phyloP scores from a whole-genome alignment of 2,113 vertebrate species.

The Monopterus albus region DNA sequence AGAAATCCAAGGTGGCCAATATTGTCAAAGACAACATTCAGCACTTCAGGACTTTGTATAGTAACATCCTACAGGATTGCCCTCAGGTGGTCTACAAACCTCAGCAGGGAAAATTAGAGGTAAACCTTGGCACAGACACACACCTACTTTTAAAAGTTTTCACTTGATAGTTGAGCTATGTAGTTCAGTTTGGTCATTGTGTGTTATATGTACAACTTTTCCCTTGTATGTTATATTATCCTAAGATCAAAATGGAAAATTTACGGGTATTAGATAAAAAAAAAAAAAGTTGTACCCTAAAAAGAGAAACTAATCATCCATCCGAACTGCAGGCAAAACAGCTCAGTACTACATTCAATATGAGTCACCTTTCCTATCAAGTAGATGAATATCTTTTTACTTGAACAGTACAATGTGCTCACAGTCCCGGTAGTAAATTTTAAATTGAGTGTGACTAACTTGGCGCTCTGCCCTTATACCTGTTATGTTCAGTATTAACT shows the following conservation, averaged over 20 bases:
- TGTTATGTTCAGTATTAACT: background rate
- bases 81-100: conserved; percentile 93
- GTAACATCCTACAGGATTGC: conserved; percentile 88
- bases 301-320: no score
- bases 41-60: conserved; percentile 91
- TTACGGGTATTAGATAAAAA: no score
- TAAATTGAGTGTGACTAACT: no score
- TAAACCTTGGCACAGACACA: conserved; percentile 65
- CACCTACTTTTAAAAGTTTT: background rate
- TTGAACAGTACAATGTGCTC: no score
- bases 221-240: no score
- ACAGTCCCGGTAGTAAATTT: no score
- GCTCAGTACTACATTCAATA: no score
- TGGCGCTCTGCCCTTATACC: background rate
- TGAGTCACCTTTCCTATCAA: no score
- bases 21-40: conserved; percentile 90
- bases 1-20: conserved; percentile 91
- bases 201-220: background rate
- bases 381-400: no score
- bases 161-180: background rate
- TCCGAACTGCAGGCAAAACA: no score
- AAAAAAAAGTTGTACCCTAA: no score
- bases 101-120: conserved; percentile 92
- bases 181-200: background rate
- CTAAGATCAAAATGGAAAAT: no score